Conservation (phyloP, 2,113 vertebrate species). For the Amblyopsis rosae region DNA sequence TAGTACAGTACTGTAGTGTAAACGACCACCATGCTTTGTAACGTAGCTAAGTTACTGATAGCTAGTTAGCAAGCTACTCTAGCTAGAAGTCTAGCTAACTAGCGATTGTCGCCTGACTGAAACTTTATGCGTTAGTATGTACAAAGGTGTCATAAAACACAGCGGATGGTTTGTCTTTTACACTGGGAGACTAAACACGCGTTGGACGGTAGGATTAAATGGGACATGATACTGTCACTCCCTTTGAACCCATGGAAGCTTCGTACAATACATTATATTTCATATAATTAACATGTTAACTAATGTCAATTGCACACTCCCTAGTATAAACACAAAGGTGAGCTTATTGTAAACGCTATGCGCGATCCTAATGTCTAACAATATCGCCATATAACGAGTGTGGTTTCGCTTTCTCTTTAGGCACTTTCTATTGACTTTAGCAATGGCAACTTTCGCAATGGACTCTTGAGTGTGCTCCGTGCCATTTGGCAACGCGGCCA, state of each 20-base stretch:
- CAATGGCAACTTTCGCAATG: slow-evolving; percentile 26
- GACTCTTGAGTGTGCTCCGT: slow-evolving; percentile 52
- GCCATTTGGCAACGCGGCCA: slow-evolving; percentile 26
- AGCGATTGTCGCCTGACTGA: slow-evolving; percentile 8
- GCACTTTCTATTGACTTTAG: not conserved
- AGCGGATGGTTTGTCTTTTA: too few relatives aligned
- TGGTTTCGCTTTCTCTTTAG: not conserved
- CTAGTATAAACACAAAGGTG: not conserved
- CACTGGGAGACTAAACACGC: too few relatives aligned
- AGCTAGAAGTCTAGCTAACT: slow-evolving; percentile 43
- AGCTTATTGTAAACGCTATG: not conserved
- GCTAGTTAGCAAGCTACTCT: not conserved
- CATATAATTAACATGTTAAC: too few relatives aligned
- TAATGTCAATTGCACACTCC: not conserved
- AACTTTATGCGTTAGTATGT: too few relatives aligned
- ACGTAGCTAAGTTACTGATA: slow-evolving; percentile 35
- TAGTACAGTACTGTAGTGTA: not conserved
- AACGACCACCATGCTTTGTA: slow-evolving; percentile 15
- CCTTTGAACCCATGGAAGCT: too few relatives aligned
- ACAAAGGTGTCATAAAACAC: too few relatives aligned
- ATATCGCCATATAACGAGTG: not conserved
- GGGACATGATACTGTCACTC: too few relatives aligned
- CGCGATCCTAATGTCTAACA: not conserved
- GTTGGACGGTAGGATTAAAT: too few relatives aligned
- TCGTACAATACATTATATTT: too few relatives aligned